Conservation (phyloP, 2,113 vertebrate genomes). For the Gasterosteus nipponicus region DNA sequence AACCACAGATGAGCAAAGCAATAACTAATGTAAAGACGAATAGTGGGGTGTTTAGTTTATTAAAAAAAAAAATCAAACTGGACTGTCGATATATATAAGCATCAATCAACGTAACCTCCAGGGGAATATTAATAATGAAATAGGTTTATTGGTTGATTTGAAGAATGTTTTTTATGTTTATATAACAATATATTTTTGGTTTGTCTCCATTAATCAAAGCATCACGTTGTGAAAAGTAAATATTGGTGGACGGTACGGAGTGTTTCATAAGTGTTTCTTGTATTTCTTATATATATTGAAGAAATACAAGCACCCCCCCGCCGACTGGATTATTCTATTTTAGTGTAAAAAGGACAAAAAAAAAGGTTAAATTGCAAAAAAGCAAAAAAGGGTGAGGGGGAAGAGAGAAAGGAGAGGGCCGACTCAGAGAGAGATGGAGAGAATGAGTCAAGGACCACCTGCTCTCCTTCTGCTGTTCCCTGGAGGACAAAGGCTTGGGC, state of each 20-base stretch:
- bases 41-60: not conserved
- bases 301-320: not conserved
- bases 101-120: not conserved
- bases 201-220: not conserved
- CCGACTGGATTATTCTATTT: too few relatives aligned
- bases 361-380: not conserved
- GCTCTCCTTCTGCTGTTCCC: not conserved
- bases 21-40: not conserved
- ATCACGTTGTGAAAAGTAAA: not conserved
- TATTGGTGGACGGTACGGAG: too few relatives aligned
- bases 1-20: not conserved
- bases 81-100: not conserved
- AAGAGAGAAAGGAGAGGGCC: not conserved
- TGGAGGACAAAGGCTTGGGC: not conserved
- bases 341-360: not conserved
- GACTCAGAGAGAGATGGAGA: not conserved
- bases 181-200: too few relatives aligned
- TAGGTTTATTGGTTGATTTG: not conserved
- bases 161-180: not conserved
- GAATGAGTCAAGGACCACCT: slow-evolving; percentile 24
- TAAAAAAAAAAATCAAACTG: too few relatives aligned
- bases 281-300: not conserved
- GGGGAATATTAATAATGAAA: not conserved
- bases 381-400: not conserved
- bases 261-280: not conserved